A percentile compares a stretch with the other conserved stretches of the same genome.
phyloP scores from a whole-genome alignment of 2,888 invertebrate species.

The Rosalia funebris region DNA sequence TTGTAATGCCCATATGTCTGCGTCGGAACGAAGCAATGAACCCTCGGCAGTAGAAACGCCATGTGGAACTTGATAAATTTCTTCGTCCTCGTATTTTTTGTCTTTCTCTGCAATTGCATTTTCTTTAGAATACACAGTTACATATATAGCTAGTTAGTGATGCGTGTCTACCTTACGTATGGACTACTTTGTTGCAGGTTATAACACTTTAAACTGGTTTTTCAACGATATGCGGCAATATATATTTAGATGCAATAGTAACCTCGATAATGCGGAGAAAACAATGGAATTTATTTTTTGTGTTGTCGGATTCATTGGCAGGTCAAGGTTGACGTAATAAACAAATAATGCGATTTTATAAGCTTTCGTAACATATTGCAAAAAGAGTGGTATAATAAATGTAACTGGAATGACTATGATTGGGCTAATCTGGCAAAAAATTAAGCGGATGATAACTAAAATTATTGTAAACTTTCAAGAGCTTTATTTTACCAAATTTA shows the following conservation, averaged over 20 bases:
- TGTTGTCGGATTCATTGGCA: neutral
- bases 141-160: neutral
- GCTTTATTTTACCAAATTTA: no score
- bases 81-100: slow-evolving; percentile 1
- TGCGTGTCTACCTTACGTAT: slow-evolving; percentile 1
- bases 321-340: slow-evolving; percentile 11
- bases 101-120: slow-evolving; percentile 5
- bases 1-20: slow-evolving; percentile 15
- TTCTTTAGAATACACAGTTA: neutral
- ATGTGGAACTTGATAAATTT: neutral
- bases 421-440: no score
- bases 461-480: no score
- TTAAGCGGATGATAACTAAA: no score
- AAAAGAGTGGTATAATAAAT: neutral
- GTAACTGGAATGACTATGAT: neutral
- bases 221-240: slow-evolving; percentile 1
- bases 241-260: slow-evolving; percentile 14
- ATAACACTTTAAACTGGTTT: slow-evolving; percentile 26
- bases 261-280: slow-evolving; percentile 20
- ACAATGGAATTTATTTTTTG: slow-evolving; percentile 14
- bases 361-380: neutral
- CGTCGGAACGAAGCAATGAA: slow-evolving; percentile 10
- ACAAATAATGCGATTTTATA: neutral
- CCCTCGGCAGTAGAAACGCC: slow-evolving; percentile 5
- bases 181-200: slow-evolving; percentile 17